Evolutionary conservation across 2,888 invertebrate genomes (phyloP), one percentile per base, ranked within the genome.

Genomic region (Lycaena phlaeas): DNA sequence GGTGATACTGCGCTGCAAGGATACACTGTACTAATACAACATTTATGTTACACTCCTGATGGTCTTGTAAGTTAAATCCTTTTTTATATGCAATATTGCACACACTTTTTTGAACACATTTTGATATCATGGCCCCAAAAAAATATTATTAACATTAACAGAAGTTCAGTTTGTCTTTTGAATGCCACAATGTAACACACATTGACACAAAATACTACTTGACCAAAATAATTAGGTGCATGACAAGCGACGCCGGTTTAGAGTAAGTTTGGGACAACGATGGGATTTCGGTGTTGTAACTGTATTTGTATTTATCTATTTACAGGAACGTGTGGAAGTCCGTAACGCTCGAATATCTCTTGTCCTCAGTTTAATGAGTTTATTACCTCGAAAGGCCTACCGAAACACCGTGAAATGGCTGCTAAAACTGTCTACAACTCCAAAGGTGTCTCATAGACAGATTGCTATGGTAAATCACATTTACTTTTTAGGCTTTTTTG

Each of bases 281-380:
- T n/a, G n/a, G n/a, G n/a, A n/a, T n/a, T n/a, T n/a, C n/a, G n/a
- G n/a, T n/a, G n/a, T n/a, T n/a, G n/a, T n/a, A n/a, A n/a, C n/a
- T n/a, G n/a, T n/a, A n/a, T n/a, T n/a, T n/a, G n/a, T n/a, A n/a
- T n/a, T 29, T 36, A 18, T 43, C 42, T 29, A 22, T 6, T 58
- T 59, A 29, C 46, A 85, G 85, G 85, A 84, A 50, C 65, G 73
- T 3, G 65, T 68, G 3, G 85, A 85, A 44, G 68, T 71, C 1
- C 68, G 85, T 1, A 47, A 53, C 1, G 61, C 68, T 1, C 68
- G 85, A 2, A 74, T 78, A 1, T 61, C 66, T 1, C 54, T 84
- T 34, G 68, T 85, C 0, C 51, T 67, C 2, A 79, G 82, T 1
- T 46, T 84, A n/a, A 79, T 85, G 76, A 74, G 67, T 38, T 46